These are phyloP conservation scores for Mamestra configurata DNA, from an alignment of 1,140 invertebrate genomes.

Conservation along the genomic window DNA sequence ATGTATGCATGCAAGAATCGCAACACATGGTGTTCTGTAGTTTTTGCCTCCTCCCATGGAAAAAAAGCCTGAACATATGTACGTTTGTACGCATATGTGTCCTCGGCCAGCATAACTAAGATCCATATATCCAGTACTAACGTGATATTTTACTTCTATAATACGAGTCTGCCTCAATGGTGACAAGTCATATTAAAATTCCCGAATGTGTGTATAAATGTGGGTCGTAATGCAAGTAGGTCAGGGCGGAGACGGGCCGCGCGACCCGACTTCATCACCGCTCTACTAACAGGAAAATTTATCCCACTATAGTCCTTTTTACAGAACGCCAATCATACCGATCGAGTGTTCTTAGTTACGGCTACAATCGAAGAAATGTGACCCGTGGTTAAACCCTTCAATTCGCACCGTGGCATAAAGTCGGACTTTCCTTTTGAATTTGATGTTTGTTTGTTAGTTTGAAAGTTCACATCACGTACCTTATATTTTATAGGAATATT, in stretches of 20 bases:
- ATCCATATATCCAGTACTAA: neutral
- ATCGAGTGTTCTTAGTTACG: conserved; percentile 29
- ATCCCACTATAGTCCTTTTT: conserved; percentile 42
- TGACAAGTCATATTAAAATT: conserved; percentile 65
- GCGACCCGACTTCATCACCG: conserved; percentile 26
- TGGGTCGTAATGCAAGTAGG: conserved; percentile 69
- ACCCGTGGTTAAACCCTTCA: conserved; percentile 30
- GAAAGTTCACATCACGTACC: too few species aligned
- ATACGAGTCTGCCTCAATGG: conserved; percentile 38
- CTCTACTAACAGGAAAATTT: conserved; percentile 49
- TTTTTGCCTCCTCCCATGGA: too few species aligned
- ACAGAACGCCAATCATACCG: conserved; percentile 37
- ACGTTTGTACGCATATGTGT: too few species aligned
- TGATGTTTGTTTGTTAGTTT: too few species aligned
- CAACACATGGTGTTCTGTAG: too few species aligned
- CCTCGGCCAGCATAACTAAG: neutral
- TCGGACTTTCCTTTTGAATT: neutral
- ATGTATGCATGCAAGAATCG: too few species aligned
- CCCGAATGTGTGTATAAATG: conserved; percentile 63
- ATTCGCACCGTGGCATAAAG: neutral
- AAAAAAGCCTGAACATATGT: too few species aligned
- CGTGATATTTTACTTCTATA: conserved; percentile 19
- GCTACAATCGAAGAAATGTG: conserved; percentile 34
- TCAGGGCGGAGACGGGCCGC: conserved; percentile 54
- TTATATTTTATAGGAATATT: too few species aligned